Evolutionary conservation across 2,888 invertebrate species (phyloP).

Genomic region (Microdon myrmicae): DNA sequence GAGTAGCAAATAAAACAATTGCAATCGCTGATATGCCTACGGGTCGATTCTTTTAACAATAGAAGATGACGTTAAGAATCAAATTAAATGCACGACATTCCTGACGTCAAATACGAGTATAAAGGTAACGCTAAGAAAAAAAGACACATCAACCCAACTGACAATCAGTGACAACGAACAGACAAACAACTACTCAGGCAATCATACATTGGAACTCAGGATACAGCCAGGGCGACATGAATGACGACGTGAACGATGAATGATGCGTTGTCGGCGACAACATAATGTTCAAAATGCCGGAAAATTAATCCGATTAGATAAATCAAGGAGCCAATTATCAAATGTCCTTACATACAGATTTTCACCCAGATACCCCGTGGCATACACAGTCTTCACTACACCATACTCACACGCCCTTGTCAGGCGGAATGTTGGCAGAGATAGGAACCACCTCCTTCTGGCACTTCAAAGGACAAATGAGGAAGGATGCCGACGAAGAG

Average conservation of each 20-base stretch:
- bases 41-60: too few relatives aligned
- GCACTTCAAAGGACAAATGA: conserved; percentile 23
- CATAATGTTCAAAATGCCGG: conserved; percentile 43
- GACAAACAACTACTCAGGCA: too few relatives aligned
- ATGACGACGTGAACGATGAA: conserved; percentile 6
- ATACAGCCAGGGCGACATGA: neutral
- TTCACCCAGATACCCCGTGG: conserved; percentile 10
- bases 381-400: conserved; percentile 1
- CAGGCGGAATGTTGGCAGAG: conserved; percentile 8
- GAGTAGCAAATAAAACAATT: too few relatives aligned
- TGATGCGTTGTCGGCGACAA: conserved; percentile 20
- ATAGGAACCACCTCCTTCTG: conserved; percentile 17
- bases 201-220: too few relatives aligned
- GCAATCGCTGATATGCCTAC: too few relatives aligned
- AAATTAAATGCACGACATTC: too few relatives aligned
- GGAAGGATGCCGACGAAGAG: conserved; percentile 5
- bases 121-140: neutral
- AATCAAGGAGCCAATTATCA: conserved; percentile 46
- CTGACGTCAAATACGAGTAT: too few relatives aligned
- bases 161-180: conserved; percentile 27
- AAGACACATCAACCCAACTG: conserved; percentile 4
- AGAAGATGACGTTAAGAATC: too few relatives aligned
- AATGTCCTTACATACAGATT: conserved; percentile 37
- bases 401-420: neutral
- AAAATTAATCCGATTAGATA: conserved; percentile 48